Evolutionary conservation across 2,113 vertebrate genomes (phyloP), one percentile per base, ranked within the genome.

Genomic region (Oncorhynchus kisutch): DNA sequence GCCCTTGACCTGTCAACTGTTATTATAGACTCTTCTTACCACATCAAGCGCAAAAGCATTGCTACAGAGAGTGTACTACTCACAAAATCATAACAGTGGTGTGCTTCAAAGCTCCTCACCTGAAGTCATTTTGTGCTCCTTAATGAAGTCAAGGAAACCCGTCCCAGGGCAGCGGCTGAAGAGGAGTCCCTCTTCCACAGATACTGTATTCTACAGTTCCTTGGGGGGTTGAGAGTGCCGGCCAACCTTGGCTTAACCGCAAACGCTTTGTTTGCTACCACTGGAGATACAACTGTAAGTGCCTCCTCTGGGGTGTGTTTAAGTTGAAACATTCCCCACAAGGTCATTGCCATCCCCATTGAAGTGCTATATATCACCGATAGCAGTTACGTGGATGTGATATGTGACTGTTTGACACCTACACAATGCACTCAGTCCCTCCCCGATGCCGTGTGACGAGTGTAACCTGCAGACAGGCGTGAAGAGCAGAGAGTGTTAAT

Each of bases 301-400:
- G 65, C 13, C 64, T 31, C 71, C 85, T 80, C 73, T 13, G n/a
- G 78, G 22, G 80, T 71, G 76, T 66, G 75, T 76, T 86, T 81
- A 86, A 84, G 67, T 70, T 75, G 71, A 82, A 78, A 79, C 72
- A 39, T 84, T 84, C 66, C 76, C 78, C 78, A 70, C 88, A 88
- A 88, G 85, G 88, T 87, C 80, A 66, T 78, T 67, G 74, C 73
- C 25, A 2, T 74, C 72, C 71, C 60, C 62, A 4, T 72, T 25
- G 31, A 7, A 74, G 75, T 51, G 9, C 62, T 20, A 81, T 88
- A 87, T 88, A 88, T 88, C 83, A 80, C 59, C n/a, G 68, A 66
- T 71, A 22, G 76, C 27, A 45, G 48, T 72, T 75, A 82, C 62
- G 24, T 79, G 84, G 31, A 48, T n/a, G 11, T 81, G 76, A 87